Evolutionary conservation across 2,888 invertebrate species (phyloP).

Genomic region (Lasius fuliginosus): DNA sequence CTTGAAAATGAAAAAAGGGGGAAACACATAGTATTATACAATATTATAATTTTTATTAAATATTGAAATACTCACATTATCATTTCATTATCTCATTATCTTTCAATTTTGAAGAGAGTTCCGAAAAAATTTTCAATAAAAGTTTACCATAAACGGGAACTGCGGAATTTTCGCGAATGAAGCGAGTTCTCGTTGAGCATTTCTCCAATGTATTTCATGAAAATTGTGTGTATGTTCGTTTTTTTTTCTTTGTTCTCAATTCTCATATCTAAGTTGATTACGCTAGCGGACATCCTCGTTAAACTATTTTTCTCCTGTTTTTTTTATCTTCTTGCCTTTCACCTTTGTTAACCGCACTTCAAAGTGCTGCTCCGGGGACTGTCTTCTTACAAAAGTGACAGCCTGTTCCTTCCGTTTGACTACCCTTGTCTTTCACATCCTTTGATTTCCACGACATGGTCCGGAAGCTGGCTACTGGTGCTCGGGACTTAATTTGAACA

Average conservation of each 20-base stretch:
- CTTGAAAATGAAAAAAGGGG: no score
- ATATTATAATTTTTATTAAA: not conserved
- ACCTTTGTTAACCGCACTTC: not conserved
- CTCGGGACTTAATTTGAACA: not conserved
- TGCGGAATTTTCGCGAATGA: not conserved
- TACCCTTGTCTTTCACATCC: slow-evolving; percentile 1
- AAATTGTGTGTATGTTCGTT: not conserved
- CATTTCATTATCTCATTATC: not conserved
- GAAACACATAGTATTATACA: not conserved
- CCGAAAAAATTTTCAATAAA: not conserved
- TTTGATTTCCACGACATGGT: not conserved
- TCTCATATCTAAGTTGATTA: slow-evolving; percentile 1
- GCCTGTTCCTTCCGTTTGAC: slow-evolving; percentile 4
- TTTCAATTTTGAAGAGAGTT: not conserved
- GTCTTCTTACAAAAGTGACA: slow-evolving; percentile 1
- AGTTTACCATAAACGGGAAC: not conserved
- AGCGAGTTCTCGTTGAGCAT: not conserved
- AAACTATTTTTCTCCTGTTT: not conserved
- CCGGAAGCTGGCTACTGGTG: not conserved
- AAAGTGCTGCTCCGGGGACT: not conserved
- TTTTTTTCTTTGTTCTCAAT: not conserved
- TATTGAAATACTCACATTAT: not conserved
- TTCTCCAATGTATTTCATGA: not conserved
- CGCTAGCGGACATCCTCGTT: not conserved
- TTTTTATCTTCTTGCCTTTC: not conserved